Base-by-base conservation (phyloP, 2,113 vertebrate genomes). In the Callipepla squamata region DNA sequence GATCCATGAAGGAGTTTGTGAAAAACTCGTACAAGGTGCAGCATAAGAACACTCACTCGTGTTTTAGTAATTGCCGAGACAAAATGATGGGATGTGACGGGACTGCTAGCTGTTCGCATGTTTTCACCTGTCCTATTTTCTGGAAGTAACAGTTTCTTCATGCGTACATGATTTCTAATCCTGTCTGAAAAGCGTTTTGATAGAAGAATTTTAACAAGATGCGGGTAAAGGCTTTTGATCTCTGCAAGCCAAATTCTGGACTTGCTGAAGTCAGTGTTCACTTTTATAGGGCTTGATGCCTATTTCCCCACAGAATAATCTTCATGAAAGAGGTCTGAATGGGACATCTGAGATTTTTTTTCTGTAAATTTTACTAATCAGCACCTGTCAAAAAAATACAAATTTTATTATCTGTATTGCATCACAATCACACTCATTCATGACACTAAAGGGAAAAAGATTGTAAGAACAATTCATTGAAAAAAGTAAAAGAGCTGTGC, bases 11-110 rank as follows among this genome's bases (percentile, higher is more conserved):
- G 22, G 38, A 47, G 30, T 80, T 80, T 51, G 20, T 70, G 68
- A 36, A 48, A 86, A 80, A 63, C 0, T 0, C 2, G 11, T 42
- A 17, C 42, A 74, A 74, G 34, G 19, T 50, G 23, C 55, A 66
- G 70, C 50, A 10, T 23, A 67, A 67, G 32, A 38, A 19, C 8
- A 34, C 19, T 72, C 7, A 23, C 34, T 6, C 6, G 4, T 83
- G 34, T 30, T 91, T 83, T 59, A 51, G 8, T 25, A 50, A 83
- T 38, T 47, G 25, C 15, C 20, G 72, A 44, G 62, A 61, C 10
- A 16, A 20, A 80, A 34, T 8, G 34, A 47, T 9, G 21, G 16
- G 42, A 36, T 70, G 20, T 70, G 2, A 3, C 13, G 26, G 45
- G 36, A 80, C 66, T 23, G 20, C 11, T 48, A 38, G 50, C 18